Percentiles rank a stretch among this genome's conserved stretches.
These are phyloP conservation scores for Hirtodrosophila duncani DNA, from an alignment of 2,888 invertebrate species.

Conservation along the genomic window DNA sequence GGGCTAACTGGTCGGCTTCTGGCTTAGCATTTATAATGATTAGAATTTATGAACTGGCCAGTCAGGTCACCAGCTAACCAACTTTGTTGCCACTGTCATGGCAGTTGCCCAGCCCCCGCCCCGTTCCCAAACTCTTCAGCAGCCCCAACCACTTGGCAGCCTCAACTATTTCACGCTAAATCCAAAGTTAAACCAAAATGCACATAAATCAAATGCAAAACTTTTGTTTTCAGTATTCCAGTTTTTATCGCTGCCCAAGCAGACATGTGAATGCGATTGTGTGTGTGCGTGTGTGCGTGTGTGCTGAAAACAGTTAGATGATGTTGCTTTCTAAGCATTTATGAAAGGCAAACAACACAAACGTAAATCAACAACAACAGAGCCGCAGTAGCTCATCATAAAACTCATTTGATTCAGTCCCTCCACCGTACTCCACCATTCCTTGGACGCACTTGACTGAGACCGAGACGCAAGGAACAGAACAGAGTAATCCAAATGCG, in stretches of 20 bases:
- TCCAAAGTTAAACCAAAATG: constrained; percentile 64
- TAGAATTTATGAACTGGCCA: constrained; percentile 56
- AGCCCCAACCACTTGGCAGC: constrained; percentile 1
- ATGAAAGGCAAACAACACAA: constrained; percentile 58
- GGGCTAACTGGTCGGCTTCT: neutral
- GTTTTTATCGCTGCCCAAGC: constrained; percentile 55
- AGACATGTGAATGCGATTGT: constrained; percentile 26
- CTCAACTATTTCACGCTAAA: constrained; percentile 63
- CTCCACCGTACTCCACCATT: neutral
- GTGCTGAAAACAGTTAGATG: constrained; percentile 44
- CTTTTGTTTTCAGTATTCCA: constrained; percentile 60
- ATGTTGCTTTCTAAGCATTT: constrained; percentile 66
- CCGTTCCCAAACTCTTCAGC: too few species aligned
- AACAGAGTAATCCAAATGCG: constrained; percentile 48
- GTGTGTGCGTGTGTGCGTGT: constrained; percentile 8
- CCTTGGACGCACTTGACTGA: constrained; percentile 33
- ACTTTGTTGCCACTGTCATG: constrained; percentile 20
- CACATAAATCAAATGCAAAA: constrained; percentile 64
- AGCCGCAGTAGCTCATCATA: constrained; percentile 67
- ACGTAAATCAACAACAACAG: constrained; percentile 66
- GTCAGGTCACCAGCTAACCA: constrained; percentile 8
- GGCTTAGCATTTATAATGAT: constrained; percentile 61
- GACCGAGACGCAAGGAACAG: neutral
- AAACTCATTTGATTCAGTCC: constrained; percentile 60
- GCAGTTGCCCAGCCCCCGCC: neutral